phyloP scores from a whole-genome alignment of 2,113 vertebrate genomes.

The Garra rufa region DNA sequence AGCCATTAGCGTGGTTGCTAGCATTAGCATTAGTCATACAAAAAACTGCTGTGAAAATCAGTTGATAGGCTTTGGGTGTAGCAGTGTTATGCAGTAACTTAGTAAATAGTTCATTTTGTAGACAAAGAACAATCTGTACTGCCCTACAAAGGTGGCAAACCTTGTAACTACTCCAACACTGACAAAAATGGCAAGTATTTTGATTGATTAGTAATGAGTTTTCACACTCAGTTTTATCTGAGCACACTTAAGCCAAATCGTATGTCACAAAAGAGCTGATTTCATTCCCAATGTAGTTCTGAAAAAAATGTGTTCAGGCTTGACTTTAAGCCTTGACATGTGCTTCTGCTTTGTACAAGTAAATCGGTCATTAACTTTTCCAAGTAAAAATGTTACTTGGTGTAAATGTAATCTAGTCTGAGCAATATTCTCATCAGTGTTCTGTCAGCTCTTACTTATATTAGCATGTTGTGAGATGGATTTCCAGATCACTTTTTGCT shows the following conservation, averaged over 20 bases:
- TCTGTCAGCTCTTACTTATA: background rate
- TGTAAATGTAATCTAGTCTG: background rate
- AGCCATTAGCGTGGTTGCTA: background rate
- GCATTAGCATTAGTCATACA: conserved; percentile 26
- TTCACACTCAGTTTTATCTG: background rate
- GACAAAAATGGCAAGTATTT: background rate
- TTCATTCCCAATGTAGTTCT: background rate
- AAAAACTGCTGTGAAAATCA: conserved; percentile 16
- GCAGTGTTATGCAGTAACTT: background rate
- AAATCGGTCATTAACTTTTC: no score
- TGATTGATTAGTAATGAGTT: background rate
- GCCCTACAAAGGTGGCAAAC: background rate
- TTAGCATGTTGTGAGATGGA: background rate
- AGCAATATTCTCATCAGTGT: background rate
- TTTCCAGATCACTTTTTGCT: background rate
- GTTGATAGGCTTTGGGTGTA: background rate
- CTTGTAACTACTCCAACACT: background rate
- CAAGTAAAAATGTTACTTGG: background rate
- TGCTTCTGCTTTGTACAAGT: no score
- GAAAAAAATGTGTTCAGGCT: background rate
- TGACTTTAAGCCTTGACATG: no score
- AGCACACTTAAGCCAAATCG: background rate
- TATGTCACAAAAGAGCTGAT: background rate
- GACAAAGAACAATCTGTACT: background rate
- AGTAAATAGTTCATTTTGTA: background rate